Base-by-base conservation (phyloP, 2,888 invertebrate species). In the Nymphalis polychloros region DNA sequence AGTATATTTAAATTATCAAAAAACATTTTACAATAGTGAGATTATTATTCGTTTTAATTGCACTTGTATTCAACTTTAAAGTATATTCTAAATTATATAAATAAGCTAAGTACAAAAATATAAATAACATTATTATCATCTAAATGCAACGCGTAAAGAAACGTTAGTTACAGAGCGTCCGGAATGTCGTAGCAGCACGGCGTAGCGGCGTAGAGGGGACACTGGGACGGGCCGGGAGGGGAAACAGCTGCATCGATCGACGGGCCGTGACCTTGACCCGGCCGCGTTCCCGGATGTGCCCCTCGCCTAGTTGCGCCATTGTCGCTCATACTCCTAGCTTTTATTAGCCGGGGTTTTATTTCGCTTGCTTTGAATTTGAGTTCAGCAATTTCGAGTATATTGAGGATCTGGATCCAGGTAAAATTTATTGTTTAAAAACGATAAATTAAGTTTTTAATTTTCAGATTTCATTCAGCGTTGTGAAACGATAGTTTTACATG, bases 201-300 rank as follows among this genome's bases (percentile, higher is more conserved):
- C 76, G 77, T 79, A 78, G 79, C 72, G 70, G 73, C 78, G 83
- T 81, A 81, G 79, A 76, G 77, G 74, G 79, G 82, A 73, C 79
- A 74, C 71, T 70, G 75, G 81, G 79, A 79, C 83, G 81, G 81
- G 82, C 80, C 31, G 31, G 79, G 81, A 79, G 81, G 85, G 86
- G 84, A 83, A 87, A 88, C 88, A 88, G 94, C 94, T 94, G 93
- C 93, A 94, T 94, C 94, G 94, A 94, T 94, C 94, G 90, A 84
- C 88, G 86, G 88, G 86, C 92, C 93, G 93, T 94, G 94, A 94
- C 94, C 94, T 94, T 94, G 94, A 94, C 94, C 94, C 86, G 93
- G 86, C 91, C 92, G 91, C 89, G 87, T 89, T 91, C 92, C 92
- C 92, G 91, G 92, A 89, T 90, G 87, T 88, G 81, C 85, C 76